Base-by-base conservation (phyloP, 1,140 invertebrate species). In the Portunus trituberculatus region DNA sequence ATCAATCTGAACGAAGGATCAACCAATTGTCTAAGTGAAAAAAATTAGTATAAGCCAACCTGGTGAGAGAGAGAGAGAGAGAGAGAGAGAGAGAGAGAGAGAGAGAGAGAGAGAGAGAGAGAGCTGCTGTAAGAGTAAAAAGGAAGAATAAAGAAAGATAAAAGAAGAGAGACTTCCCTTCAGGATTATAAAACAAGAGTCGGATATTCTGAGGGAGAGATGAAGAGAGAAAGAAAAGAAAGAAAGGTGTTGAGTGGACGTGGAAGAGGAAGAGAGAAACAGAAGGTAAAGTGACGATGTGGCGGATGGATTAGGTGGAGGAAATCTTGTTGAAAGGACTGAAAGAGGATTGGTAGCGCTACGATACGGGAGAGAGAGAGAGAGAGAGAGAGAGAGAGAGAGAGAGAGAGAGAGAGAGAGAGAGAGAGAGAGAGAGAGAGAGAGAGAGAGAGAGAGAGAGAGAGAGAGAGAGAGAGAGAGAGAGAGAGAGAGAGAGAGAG, bases 41-140 rank as follows among this genome's bases (percentile, higher is more conserved):
- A 14, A 59, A 59, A 2, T 4, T 10, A 59, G 52, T 20, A 59
- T 86, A 25, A 86, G 83, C 8, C 28, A 28, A 25, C 12, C 8
- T 32, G 32, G 83, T 4, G 86, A 88, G 86, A 88, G 86, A 88
- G 86, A 88, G 86, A 88, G 86, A 88, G 45, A 88, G 45, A 88
- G 45, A 88, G 31, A 88, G n/a, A 88, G 86, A 31, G n/a, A 76
- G 67, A n/a, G n/a, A 76, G n/a, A 7, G 10, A 59, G 31, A 88
- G 86, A 88, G 86, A 88, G 86, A 32, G 31, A 10, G 31, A 88
- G 31, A 88, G 86, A 88, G 86, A 32, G 86, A 88, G 86, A 45
- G 29, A 32, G 29, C 28, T 59, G 52, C 52, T n/a, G 67, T 25
- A 25, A 76, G 86, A 46, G 20, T 16, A 29, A 88, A 12, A 12